Evolutionary conservation across 2,113 vertebrate genomes (phyloP), one percentile per base, ranked within the genome.

Genomic region (Bos javanicus): DNA sequence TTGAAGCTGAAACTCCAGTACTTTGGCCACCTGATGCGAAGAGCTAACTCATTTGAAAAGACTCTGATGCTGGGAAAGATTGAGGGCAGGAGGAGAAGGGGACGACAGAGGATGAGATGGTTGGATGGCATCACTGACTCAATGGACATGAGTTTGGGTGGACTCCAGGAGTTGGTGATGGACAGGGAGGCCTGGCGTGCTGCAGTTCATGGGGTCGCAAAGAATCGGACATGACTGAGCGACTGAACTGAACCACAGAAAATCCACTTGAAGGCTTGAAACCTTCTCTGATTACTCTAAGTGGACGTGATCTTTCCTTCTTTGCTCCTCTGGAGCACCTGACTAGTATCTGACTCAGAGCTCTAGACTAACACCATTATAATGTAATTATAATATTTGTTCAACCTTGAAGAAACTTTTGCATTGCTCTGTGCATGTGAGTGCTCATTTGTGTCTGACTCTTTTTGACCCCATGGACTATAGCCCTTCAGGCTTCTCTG

Each of bases 361-460:
- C 2, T 19, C 19, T 14, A 48, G n/a, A n/a, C 12, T 25, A 25
- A 33, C 39, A 2, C 71, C 14, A 2, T 7, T 5, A 19, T 9
- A 81, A 60, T 6, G 57, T 36, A n/a, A 91, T 67, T 17, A 67
- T 17, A 16, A 15, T 5, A 16, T n/a, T 56, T 57, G 25, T 30
- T 71, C 26, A 46, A 43, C 50, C 50, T 56, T 92, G 50, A 84
- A 30, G 21, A 6, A 46, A 60, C 7, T 1, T 76, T 4, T 43
- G 71, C 39, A 76, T 43, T 76, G 39, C 39, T n/a, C 23, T 76
- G 71, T 43, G 71, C 39, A 15, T 15, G 3, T 76, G 39, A 43
- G 71, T 43, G 71, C 39, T 76, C 71, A 76, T 12, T 43, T 76
- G 39, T 76, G 12, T 76, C 36, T 76, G 23, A 43, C 36, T 76